Evolutionary conservation across 2,888 invertebrate species (phyloP).

Genomic region (Ethmia dodecea): DNA sequence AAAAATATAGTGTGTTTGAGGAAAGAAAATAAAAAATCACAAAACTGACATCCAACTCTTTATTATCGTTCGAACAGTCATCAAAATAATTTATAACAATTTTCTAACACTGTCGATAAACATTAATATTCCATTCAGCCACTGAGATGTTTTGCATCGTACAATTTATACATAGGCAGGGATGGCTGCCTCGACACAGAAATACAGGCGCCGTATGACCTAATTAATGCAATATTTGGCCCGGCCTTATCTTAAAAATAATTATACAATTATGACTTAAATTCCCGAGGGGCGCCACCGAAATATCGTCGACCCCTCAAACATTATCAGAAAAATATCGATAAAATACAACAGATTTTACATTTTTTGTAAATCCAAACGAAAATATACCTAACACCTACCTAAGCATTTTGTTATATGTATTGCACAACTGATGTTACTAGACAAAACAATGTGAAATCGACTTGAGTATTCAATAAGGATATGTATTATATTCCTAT

Average conservation of each 20-base stretch:
- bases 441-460: conserved; percentile 59
- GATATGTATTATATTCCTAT: conserved; percentile 73
- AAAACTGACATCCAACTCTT: conserved; percentile 77
- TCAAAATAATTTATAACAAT: conserved; percentile 80
- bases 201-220: conserved; percentile 63
- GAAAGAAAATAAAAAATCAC: conserved; percentile 40
- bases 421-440: conserved; percentile 74
- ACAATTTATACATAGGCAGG: conserved; percentile 61
- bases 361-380: conserved; percentile 71
- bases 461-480: conserved; percentile 71
- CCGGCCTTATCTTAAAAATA: conserved; percentile 74
- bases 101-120: conserved; percentile 78
- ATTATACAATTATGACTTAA: conserved; percentile 73
- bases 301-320: conserved; percentile 40
- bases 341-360: conserved; percentile 75
- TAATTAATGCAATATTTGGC: conserved; percentile 75
- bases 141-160: conserved; percentile 66
- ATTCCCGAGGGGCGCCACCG: conserved; percentile 40
- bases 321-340: conserved; percentile 65
- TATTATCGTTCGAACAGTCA: conserved; percentile 79
- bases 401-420: conserved; percentile 70
- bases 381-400: conserved; percentile 72
- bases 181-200: conserved; percentile 53
- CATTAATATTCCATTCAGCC: conserved; percentile 73
- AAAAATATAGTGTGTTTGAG: conserved; percentile 5